phyloP scores from a whole-genome alignment of 2,797 vertebrate species.

The Periophthalmus magnuspinnatus region DNA sequence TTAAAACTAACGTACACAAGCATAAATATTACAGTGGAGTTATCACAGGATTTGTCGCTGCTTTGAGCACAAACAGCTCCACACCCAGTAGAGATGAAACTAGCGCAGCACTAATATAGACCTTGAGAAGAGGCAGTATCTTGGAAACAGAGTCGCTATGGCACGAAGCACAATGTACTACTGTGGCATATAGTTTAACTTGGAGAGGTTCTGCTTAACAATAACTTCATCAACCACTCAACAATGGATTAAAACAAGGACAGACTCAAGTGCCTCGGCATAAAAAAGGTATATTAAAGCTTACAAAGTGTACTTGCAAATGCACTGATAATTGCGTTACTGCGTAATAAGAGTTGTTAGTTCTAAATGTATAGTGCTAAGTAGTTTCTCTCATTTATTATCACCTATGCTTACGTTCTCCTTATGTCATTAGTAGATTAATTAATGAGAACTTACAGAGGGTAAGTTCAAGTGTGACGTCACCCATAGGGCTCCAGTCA shows the following conservation, averaged over 20 bases:
- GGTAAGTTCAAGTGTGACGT: no score
- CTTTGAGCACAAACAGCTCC: constrained; percentile 3
- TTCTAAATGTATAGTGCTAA: not conserved
- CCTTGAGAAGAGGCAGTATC: constrained; percentile 1
- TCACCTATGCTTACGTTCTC: not conserved
- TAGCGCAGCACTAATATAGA: not conserved
- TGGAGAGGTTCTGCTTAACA: not conserved
- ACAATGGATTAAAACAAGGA: no score
- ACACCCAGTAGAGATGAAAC: constrained; percentile 5
- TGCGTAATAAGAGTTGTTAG: no score
- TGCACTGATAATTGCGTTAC: not conserved
- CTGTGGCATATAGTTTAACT: not conserved
- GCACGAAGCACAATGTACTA: not conserved
- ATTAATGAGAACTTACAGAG: no score
- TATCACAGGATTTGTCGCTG: not conserved
- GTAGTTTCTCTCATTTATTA: not conserved
- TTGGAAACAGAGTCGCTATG: constrained; percentile 4
- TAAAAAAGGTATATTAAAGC: no score
- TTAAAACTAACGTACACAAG: not conserved
- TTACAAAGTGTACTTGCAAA: no score
- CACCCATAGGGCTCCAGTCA: no score
- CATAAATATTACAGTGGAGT: not conserved
- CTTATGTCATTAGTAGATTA: not conserved
- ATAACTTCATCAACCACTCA: not conserved
- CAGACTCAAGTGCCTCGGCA: no score